Base-by-base conservation (phyloP, 2,888 invertebrate genomes). In the Tenthredo mesomela region DNA sequence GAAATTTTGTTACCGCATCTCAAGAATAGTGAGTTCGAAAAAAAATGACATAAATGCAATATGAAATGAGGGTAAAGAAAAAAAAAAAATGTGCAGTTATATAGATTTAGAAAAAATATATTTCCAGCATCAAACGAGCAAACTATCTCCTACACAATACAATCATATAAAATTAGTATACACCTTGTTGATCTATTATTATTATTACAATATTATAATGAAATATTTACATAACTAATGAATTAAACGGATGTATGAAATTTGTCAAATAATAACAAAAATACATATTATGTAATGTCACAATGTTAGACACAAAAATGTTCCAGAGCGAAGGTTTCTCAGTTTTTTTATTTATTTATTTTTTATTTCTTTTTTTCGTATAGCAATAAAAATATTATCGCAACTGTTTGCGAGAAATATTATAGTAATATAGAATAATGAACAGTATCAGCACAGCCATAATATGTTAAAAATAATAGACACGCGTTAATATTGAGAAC, bases 121-220 rank as follows among this genome's bases (percentile, higher is more conserved):
- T 80, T 58, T 40, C 25, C 15, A 61, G 40, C 50, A 21, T 40
- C 37, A 18, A 61, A 61, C 40, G 40, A 61, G 80, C 58, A 61
- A 77, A 40, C 71, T 73, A 73, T 73, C 80, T 80, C 58, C 80
- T 80, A 80, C 58, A 80, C 61, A 65, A 80, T 80, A 80, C 80
- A 80, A 80, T 80, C 80, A 80, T 73, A 29, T 80, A 65, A 80
- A 65, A 80, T 80, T 61, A 80, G 37, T 47, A 80, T 37, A 61
- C 80, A 80, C 58, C 21, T 80, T 80, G 80, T 80, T 80, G 80
- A 58, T 61, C 58, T 80, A 80, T 37, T 40, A 65, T 61, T 40
- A 78, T 40, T 40, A 78, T 40, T 80, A 65, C 61, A 80, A 58
- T 37, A 58, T 37, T 12, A 40, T 61, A 80, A 77, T 54, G 54